Conservation (phyloP, 2,797 vertebrate species). For the Takifugu rubripes region DNA sequence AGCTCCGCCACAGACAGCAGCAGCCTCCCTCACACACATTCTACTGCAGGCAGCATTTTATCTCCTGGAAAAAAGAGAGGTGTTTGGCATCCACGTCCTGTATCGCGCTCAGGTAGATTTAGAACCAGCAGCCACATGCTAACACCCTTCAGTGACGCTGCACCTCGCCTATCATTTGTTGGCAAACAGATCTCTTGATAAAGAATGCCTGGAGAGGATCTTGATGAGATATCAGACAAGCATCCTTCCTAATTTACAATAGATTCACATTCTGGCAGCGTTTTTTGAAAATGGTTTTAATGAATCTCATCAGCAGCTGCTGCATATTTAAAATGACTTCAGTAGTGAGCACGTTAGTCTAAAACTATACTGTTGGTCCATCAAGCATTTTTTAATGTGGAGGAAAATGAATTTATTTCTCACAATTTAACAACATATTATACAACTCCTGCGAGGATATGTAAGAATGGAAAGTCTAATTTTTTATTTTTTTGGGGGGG, state of each 20-base stretch:
- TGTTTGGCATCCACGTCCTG: neutral
- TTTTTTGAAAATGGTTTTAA: too few species aligned
- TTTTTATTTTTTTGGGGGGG: too few species aligned
- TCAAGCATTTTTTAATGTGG: too few species aligned
- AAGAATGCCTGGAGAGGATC: too few species aligned
- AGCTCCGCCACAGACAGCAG: neutral
- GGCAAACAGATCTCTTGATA: neutral
- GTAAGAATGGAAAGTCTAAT: too few species aligned
- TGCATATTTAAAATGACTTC: too few species aligned
- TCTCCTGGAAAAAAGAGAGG: neutral
- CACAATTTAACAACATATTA: too few species aligned
- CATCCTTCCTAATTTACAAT: neutral
- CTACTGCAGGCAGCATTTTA: slow-evolving; percentile 4
- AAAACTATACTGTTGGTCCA: too few species aligned
- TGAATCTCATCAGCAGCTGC: too few species aligned
- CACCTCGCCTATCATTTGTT: neutral
- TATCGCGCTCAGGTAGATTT: neutral
- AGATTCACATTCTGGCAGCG: neutral
- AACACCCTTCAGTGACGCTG: slow-evolving; percentile 1
- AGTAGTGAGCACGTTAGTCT: too few species aligned
- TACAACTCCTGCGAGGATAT: too few species aligned
- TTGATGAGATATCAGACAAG: neutral
- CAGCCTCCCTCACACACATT: neutral
- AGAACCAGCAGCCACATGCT: slow-evolving; percentile 4
- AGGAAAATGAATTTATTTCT: too few species aligned